Evolutionary conservation across 37 sponge, comb jelly and placozoan genomes (phyloP).

Genomic region (Cliona cf. orientalis): DNA sequence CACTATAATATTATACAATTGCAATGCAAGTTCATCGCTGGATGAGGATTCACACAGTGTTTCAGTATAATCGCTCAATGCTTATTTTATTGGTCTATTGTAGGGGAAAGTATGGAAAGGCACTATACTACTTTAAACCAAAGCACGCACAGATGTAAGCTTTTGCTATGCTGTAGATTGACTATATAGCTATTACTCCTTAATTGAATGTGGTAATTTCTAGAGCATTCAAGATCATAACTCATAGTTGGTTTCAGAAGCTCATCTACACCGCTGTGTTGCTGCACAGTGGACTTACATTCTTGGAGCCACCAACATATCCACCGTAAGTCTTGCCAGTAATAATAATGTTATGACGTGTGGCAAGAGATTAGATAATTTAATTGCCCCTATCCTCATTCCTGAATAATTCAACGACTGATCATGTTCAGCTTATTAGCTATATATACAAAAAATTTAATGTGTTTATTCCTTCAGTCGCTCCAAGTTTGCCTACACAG

Average conservation of each 20-base stretch:
- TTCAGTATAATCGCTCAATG: too few relatives aligned
- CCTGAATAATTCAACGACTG: background rate
- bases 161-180: background rate
- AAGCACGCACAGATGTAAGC: slow-evolving; percentile 35
- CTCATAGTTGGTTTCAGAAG: slow-evolving; percentile 53
- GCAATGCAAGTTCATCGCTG: too few relatives aligned
- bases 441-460: background rate
- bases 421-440: background rate
- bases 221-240: slow-evolving; percentile 56
- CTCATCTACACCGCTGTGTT: slow-evolving; percentile 49
- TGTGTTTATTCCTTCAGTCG: slow-evolving; percentile 2
- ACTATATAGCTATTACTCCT: background rate
- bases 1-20: too few relatives aligned
- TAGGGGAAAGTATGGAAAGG: slow-evolving; percentile 63
- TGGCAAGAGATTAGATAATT: background rate
- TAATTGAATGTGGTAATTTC: background rate
- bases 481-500: background rate
- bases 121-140: slow-evolving; percentile 34
- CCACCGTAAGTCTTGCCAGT: slow-evolving; percentile 15
- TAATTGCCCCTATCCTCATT: too few relatives aligned
- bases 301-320: slow-evolving; percentile 64
- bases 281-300: slow-evolving; percentile 51
- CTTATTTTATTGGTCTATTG: background rate
- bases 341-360: background rate
- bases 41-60: too few relatives aligned